Percentiles rank a stretch among this genome's conserved stretches.
These are phyloP conservation scores for Luidia sarsii DNA, from an alignment of 53 echinoderm and acorn worm genomes.

Conservation along the genomic window DNA sequence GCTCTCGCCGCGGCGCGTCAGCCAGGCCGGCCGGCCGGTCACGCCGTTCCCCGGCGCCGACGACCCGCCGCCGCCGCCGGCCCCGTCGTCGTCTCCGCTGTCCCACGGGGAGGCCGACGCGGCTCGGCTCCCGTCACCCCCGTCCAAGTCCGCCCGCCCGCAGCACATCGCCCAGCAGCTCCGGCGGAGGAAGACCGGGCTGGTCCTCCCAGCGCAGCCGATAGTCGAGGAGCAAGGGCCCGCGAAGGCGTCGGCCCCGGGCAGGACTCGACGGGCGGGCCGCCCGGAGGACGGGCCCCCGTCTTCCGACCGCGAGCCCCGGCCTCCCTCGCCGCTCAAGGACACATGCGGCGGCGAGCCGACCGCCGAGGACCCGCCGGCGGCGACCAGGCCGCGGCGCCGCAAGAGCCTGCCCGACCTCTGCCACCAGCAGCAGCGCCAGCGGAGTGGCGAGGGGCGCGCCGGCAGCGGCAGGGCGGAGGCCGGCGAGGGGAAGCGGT, in stretches of 20 bases:
- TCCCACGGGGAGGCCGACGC: not conserved
- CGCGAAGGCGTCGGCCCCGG: not conserved
- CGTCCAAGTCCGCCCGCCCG: not conserved
- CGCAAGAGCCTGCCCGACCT: constrained; percentile 42
- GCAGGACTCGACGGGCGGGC: not conserved
- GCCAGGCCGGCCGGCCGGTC: constrained; percentile 19
- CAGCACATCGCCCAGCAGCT: not conserved
- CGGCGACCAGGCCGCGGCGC: not conserved
- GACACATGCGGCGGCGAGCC: too few relatives aligned
- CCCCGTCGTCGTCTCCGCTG: not conserved
- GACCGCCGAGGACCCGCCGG: not conserved
- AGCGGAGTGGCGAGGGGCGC: not conserved
- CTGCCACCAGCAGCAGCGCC: not conserved
- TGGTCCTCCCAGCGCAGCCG: not conserved
- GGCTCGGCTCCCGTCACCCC: not conserved
- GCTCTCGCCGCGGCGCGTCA: constrained; percentile 18
- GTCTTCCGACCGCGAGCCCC: constrained; percentile 4
- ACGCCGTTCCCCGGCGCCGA: constrained; percentile 35
- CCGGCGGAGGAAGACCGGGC: not conserved
- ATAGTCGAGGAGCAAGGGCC: constrained; percentile 15
- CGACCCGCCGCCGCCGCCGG: not conserved
- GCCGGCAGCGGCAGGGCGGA: not conserved
- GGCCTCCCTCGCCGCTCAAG: not conserved
- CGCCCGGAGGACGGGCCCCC: not conserved
- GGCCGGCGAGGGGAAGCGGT: not conserved